Conservation (phyloP, 2,113 vertebrate species). For the Gnathonemus longibarbis region DNA sequence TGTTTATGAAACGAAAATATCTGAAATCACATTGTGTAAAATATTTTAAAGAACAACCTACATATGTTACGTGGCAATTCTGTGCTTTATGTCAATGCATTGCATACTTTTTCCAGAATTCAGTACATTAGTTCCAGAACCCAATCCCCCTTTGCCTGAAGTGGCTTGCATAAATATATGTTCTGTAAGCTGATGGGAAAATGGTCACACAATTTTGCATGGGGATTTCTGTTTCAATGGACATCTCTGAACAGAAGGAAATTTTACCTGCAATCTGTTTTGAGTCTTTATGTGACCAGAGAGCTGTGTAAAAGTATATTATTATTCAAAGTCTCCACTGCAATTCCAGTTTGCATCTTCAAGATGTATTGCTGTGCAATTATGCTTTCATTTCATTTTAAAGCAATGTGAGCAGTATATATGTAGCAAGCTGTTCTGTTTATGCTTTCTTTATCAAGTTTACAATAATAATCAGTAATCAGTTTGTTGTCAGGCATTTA, state of each 20-base stretch:
- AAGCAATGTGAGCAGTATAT: background rate
- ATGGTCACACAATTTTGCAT: background rate
- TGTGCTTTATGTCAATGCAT: background rate
- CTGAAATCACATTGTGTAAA: background rate
- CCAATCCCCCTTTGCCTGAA: background rate
- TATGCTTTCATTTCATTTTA: conserved; percentile 5
- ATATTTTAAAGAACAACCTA: background rate
- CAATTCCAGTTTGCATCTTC: background rate
- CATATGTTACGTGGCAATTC: background rate
- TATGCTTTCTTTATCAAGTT: background rate
- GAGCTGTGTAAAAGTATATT: conserved; percentile 1
- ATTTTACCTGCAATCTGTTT: conserved; percentile 1
- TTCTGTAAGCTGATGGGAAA: conserved; percentile 3
- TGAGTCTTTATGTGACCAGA: background rate
- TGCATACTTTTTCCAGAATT: conserved; percentile 1
- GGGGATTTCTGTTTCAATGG: background rate
- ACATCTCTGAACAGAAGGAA: conserved; percentile 7
- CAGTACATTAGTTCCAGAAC: conserved; percentile 3
- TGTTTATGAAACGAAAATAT: background rate
- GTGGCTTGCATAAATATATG: background rate
- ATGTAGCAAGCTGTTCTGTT: background rate
- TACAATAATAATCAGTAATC: background rate
- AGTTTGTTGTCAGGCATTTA: background rate
- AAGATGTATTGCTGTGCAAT: background rate
- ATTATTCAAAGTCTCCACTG: conserved; percentile 10